Percentiles rank a stretch among this genome's conserved stretches.
Evolutionary conservation across 2,113 vertebrate genomes (phyloP).

Genomic region (Delphinus delphis): DNA sequence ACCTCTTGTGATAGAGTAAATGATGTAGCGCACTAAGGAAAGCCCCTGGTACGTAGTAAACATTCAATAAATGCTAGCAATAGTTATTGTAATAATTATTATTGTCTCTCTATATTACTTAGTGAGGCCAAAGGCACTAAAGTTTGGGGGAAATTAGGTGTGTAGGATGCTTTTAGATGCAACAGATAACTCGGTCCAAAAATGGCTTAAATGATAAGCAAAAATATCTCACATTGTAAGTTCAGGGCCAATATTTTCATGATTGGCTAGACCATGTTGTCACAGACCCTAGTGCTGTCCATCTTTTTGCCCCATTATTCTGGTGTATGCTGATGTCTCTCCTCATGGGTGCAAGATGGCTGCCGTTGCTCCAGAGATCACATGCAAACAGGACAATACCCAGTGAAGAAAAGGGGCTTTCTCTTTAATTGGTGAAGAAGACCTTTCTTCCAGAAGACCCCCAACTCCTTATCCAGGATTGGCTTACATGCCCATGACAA

Average conservation of each 20-base stretch:
- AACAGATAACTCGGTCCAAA: not conserved
- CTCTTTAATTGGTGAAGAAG: not conserved
- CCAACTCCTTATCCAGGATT: not conserved
- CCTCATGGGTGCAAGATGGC: not conserved
- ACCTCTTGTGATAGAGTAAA: not conserved
- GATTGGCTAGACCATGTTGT: not conserved
- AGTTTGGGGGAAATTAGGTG: not conserved
- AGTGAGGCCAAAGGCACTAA: not conserved
- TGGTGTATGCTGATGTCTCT: not conserved
- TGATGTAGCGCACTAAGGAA: not conserved
- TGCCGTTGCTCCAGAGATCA: not conserved
- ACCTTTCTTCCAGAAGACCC: not conserved
- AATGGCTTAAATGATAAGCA: not conserved
- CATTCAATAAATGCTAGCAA: not conserved
- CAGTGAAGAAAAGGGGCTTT: not conserved
- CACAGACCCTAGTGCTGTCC: not conserved
- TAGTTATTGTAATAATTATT: not conserved
- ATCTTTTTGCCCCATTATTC: not conserved
- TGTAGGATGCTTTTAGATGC: not conserved
- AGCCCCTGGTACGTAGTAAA: not conserved
- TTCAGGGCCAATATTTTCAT: not conserved
- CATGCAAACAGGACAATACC: not conserved
- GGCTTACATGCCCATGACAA: not conserved
- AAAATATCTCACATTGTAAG: not conserved
- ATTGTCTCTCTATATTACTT: not conserved